These are phyloP conservation scores for Blastobasis adustella DNA, from an alignment of 2,888 invertebrate species.

Conservation along the genomic window DNA sequence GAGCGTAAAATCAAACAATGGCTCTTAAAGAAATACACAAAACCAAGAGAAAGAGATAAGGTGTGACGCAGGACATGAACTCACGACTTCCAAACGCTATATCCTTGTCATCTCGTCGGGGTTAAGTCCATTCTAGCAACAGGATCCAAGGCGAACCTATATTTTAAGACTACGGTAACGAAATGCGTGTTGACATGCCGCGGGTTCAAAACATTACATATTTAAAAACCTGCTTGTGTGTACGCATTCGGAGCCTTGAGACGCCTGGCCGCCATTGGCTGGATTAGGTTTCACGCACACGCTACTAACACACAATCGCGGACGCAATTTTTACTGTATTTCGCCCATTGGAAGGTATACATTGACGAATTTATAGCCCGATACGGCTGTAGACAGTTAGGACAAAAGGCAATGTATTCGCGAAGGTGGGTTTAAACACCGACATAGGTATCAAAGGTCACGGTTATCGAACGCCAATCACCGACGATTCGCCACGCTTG, in stretches of 20 bases:
- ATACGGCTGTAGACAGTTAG: background rate
- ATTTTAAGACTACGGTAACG: conserved; percentile 5
- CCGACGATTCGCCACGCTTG: conserved; percentile 22
- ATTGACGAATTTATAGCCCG: conserved; percentile 16
- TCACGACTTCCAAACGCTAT: conserved; percentile 3
- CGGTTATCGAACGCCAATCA: conserved; percentile 26
- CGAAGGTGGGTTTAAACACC: background rate
- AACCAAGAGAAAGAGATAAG: background rate
- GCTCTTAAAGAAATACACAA: background rate
- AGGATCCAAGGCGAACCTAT: conserved; percentile 13
- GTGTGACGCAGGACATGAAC: background rate
- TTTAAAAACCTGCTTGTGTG: conserved; percentile 3
- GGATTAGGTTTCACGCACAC: background rate
- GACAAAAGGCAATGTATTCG: conserved; percentile 10
- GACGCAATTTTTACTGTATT: background rate
- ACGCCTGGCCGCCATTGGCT: conserved; percentile 21
- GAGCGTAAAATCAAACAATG: background rate
- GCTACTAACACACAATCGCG: background rate
- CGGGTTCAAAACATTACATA: conserved; percentile 24
- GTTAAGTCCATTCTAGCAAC: background rate
- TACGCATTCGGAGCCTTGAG: conserved; percentile 23
- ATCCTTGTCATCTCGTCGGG: conserved; percentile 7
- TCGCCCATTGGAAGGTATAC: conserved; percentile 4
- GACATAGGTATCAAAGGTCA: conserved; percentile 9
- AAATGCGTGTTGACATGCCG: conserved; percentile 19